Base-by-base conservation (phyloP, 2,888 invertebrate genomes). In the Microdon myrmicae region DNA sequence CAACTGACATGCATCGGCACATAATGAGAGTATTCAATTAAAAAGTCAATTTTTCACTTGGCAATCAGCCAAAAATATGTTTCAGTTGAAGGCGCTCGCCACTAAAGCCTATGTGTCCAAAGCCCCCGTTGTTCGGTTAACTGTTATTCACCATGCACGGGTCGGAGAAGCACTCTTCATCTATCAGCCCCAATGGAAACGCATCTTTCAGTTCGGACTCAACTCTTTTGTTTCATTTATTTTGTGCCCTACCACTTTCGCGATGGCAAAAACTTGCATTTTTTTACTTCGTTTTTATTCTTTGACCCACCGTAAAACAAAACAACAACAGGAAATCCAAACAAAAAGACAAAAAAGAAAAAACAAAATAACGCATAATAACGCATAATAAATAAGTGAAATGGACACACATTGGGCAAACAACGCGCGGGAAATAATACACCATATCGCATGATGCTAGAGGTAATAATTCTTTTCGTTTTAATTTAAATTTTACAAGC, bases 41-140 rank as follows among this genome's bases (percentile, higher is more conserved):
- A 64, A 64, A 64, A 58, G 51, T 64, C 64, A 64, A 64, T 64
- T 64, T 64, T 58, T 64, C 61, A 64, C 61, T 61, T 45, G 58
- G 58, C 58, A 61, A 61, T 61, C 61, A 61, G 56, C 44, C 56
- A 34, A 49, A 49, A 64, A 64, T 61, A 58, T 64, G 61, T 51
- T 45, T 13, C 47, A 58, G 58, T 64, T 58, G 53, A 47, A 64
- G 43, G 29, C 58, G 58, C 51, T 58, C 61, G 56, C 20, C 60
- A 38, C 54, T n/a, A 14, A 37, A 8, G 31, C 3, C 31, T 17
- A 31, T 19, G 19, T 19, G 17, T 3, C 4, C 22, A 29, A 23
- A 39, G 3, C 6, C 23, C 45, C 26, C 41, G 38, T 55, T 55
- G 38, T 38, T 37, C 39, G 43, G 32, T 64, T 64, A 58, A 64